Percentiles rank a stretch among this genome's conserved stretches.
phyloP scores from a whole-genome alignment of 2,797 vertebrate species.

The Eurystomus glaucurus region DNA sequence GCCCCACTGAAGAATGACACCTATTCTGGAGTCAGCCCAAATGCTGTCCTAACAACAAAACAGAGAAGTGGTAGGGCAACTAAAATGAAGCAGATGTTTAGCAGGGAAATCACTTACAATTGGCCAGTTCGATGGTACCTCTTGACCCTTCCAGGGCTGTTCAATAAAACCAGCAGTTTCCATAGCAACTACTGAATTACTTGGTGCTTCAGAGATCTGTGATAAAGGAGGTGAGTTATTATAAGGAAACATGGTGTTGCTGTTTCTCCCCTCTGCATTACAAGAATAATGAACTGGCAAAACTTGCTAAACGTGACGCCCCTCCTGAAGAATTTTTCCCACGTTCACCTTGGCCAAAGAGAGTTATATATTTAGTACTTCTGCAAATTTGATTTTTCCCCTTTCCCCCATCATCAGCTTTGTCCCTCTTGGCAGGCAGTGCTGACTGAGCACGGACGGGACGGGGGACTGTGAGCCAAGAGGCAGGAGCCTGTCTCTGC shows the following conservation, averaged over 20 bases:
- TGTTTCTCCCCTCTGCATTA: conserved; percentile 31
- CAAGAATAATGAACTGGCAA: conserved; percentile 47
- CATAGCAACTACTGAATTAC: conserved; percentile 67
- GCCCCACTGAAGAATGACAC: not conserved
- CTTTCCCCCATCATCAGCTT: not conserved
- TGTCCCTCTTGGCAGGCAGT: conserved; percentile 9
- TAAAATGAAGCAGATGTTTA: conserved; percentile 58
- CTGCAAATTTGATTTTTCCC: conserved; percentile 17
- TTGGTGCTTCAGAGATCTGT: conserved; percentile 55
- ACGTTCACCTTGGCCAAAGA: conserved; percentile 34
- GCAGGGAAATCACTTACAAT: conserved; percentile 5
- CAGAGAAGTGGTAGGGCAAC: not conserved
- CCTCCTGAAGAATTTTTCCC: conserved; percentile 65
- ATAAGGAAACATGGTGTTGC: conserved; percentile 9
- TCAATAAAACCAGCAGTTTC: conserved; percentile 63
- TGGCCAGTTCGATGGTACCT: conserved; percentile 28
- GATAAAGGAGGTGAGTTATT: conserved; percentile 25
- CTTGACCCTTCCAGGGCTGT: conserved; percentile 59
- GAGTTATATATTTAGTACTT: conserved; percentile 41
- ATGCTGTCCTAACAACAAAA: not conserved
- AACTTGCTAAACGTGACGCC: not conserved
- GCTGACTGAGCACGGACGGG: not conserved
- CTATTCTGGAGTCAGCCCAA: not conserved
- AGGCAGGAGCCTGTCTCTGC: not conserved
- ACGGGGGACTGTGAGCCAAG: not conserved